Base-by-base conservation (phyloP, 2,797 vertebrate species). In the Spinus pinus region DNA sequence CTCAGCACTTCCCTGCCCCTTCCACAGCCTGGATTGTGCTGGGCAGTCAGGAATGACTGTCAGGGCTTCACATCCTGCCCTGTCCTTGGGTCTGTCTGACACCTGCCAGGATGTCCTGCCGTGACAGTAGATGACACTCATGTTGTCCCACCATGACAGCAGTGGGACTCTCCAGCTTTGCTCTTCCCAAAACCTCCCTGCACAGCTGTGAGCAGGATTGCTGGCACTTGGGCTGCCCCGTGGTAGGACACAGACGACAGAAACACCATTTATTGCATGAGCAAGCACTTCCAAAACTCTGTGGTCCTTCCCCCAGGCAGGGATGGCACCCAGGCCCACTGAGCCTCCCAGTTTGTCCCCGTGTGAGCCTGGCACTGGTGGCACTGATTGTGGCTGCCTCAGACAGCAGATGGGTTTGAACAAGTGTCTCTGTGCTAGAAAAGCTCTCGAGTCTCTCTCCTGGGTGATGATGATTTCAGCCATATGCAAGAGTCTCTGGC, bases 341-440 rank as follows among this genome's bases (percentile, higher is more conserved):
- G n/a, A 75, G 35, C 22, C 54, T 24, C 54, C 37, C 54, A 18
- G 1, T 50, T 42, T 37, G 46, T 35, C 78, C 75, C 90, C 27
- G 2, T 44, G 85, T 35, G 54, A 86, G 77, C 54, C 66, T 86
- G 54, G 54, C 54, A 14, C 91, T 16, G 53, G 37, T 28, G 62
- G 78, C 69, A 44, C 47, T 14, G 42, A 4, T 4, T 47, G 39
- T 27, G 49, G 89, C 78, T 37, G 51, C 84, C 80, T 90, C 83
- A 92, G 94, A 86, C 89, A 85, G 84, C 88, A 92, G 91, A 93
- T 94, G 95, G 93, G 39, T 70, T 85, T 56, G 28, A 86, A 75
- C 74, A 73, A 92, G 90, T 73, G 88, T 85, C 62, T 93, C 61
- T 69, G 49, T 67, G 77, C 80, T 90, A 4, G 49, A 12, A 81